Evolutionary conservation across 2,888 invertebrate genomes (phyloP), one percentile per base, ranked within the genome.

Genomic region (Flabesymbios commensalis): DNA sequence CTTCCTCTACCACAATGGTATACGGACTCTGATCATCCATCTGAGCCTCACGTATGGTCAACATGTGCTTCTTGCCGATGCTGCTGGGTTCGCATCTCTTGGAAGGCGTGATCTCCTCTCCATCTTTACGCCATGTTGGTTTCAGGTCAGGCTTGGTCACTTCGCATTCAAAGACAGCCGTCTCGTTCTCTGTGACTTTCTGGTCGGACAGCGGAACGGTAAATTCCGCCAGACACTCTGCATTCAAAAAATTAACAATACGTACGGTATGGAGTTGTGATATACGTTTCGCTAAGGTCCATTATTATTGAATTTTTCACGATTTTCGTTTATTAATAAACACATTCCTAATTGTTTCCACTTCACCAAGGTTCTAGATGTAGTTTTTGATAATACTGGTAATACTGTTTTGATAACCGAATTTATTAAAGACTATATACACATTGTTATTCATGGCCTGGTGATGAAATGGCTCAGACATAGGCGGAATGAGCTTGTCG

Each of bases 41-140:
- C 65, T 88, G 88, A 42, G 91, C 88, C 68, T 94, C 90, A 76
- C 91, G 90, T 73, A 97, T 92, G 80, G 92, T 92, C 41, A 97
- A 84, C 24, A 69, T 47, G 39, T 70, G 61, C 33, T 56, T 49
- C 62, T 75, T 76, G 14, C 78, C 72, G 52, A 77, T 76, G 56
- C 75, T 26, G n/a, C 36, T 41, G 28, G 64, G 60, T 22, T 57
- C 53, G 31, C 64, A 19, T 1, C 56, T 28, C n/a, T 56, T 45
- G 7, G 49, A 48, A 10, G 33, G 17, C 31, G 31, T 42, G 19
- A 63, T 17, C n/a, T 41, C 51, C 45, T 31, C 26, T 1, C 31
- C 42, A 29, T 41, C 60, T 26, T 63, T 63, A 3, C 17, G 82
- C 94, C 94, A 94, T 56, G 87, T 88, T 0, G 93, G 91, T 65